Evolutionary conservation across 2,888 invertebrate species (phyloP).

Genomic region (Camptogramma bilineatum): DNA sequence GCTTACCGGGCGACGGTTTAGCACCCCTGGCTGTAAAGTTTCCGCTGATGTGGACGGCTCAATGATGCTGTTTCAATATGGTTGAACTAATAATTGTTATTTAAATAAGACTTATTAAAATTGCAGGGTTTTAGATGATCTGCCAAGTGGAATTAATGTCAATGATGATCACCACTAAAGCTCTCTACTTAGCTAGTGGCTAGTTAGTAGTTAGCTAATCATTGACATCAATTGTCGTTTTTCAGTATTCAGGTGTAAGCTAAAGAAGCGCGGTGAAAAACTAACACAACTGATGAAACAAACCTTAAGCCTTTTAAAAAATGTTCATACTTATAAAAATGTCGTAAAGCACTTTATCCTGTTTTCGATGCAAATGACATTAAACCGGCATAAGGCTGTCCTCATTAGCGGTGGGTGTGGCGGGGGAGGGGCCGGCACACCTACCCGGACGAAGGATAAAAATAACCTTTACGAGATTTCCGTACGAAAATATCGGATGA

Average conservation of each 20-base stretch:
- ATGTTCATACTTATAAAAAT: background rate
- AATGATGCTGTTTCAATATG: constrained; percentile 35
- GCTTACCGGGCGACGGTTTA: constrained; percentile 67
- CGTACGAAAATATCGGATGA: constrained; percentile 6
- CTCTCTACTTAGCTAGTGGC: no score
- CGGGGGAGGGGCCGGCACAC: constrained; percentile 37
- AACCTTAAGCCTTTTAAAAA: background rate
- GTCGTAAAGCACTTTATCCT: background rate
- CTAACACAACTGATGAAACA: no score
- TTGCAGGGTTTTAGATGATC: no score
- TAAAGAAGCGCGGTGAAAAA: no score
- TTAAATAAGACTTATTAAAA: no score
- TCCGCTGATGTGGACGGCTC: constrained; percentile 49
- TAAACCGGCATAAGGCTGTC: constrained; percentile 20
- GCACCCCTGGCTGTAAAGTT: constrained; percentile 51
- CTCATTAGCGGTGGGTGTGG: constrained; percentile 44
- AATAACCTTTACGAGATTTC: constrained; percentile 12
- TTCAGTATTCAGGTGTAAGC: no score
- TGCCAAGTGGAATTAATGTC: no score
- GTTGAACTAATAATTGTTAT: background rate
- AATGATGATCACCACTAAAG: no score
- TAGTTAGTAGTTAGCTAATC: no score
- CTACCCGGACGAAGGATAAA: constrained; percentile 33
- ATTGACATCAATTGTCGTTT: no score
- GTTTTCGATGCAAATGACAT: constrained; percentile 23